Percentiles rank a stretch among this genome's conserved stretches.
Conservation (phyloP, 2,888 invertebrate species). For the Syrphus vitripennis region DNA sequence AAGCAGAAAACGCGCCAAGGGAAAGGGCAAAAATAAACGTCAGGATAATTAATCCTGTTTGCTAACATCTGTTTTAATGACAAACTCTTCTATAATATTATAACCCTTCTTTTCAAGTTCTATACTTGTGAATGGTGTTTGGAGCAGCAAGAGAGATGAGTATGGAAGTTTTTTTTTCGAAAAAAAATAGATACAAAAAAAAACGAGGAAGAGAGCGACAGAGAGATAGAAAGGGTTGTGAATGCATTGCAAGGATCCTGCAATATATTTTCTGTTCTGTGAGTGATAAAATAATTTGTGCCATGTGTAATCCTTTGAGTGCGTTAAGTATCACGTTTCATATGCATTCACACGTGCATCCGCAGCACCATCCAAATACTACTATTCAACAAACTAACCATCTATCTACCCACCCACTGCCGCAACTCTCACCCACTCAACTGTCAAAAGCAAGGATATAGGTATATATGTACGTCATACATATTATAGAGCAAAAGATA, state of each 20-base stretch:
- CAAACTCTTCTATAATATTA: slow-evolving; percentile 56
- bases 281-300: slow-evolving; percentile 59
- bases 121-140: neutral
- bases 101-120: slow-evolving; percentile 65
- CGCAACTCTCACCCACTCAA: neutral
- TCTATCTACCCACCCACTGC: neutral
- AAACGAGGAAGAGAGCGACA: neutral
- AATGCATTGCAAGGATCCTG: slow-evolving; percentile 41
- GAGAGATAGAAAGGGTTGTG: neutral
- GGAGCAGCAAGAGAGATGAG: neutral
- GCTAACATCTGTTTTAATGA: slow-evolving; percentile 71
- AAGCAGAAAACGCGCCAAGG: neutral
- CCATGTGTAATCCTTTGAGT: slow-evolving; percentile 64
- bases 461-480: neutral
- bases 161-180: neutral
- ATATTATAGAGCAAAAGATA: neutral
- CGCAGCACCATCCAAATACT: neutral
- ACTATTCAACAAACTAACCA: neutral
- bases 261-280: slow-evolving; percentile 2
- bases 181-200: neutral
- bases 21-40: slow-evolving; percentile 52
- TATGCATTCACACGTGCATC: slow-evolving; percentile 71
- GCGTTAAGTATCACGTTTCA: slow-evolving; percentile 71
- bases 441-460: slow-evolving; percentile 33
- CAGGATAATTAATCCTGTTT: slow-evolving; percentile 71